Evolutionary conservation across 2,888 invertebrate species (phyloP).

Genomic region (Subacronicta megacephala): DNA sequence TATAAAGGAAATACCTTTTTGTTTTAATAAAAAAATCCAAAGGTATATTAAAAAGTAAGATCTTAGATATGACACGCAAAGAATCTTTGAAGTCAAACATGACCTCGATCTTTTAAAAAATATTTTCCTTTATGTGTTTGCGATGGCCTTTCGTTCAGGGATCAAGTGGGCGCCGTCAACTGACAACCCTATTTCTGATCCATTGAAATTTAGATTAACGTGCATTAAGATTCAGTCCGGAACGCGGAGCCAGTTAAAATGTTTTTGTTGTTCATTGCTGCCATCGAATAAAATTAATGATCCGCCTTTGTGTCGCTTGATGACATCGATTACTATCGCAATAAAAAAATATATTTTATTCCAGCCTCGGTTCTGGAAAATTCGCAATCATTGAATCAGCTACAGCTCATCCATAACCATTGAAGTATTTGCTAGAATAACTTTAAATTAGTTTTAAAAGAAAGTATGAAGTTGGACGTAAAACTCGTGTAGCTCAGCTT

Average conservation of each 20-base stretch:
- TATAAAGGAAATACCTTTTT: no score
- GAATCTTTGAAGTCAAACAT: background rate
- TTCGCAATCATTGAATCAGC: conserved; percentile 24
- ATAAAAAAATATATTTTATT: conserved; percentile 37
- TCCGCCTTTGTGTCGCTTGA: conserved; percentile 61
- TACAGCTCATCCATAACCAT: conserved; percentile 38
- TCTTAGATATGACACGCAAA: background rate
- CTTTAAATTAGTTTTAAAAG: conserved; percentile 52
- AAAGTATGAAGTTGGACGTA: conserved; percentile 39
- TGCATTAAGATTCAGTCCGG: conserved; percentile 68
- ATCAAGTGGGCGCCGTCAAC: conserved; percentile 16
- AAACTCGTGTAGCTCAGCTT: conserved; percentile 41
- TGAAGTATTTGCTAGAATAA: conserved; percentile 38
- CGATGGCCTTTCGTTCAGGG: conserved; percentile 4
- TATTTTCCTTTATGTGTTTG: background rate
- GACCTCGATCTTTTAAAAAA: background rate
- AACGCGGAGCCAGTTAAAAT: conserved; percentile 66
- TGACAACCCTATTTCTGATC: conserved; percentile 57
- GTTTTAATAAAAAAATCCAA: no score
- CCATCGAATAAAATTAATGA: conserved; percentile 67
- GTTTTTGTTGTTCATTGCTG: conserved; percentile 71
- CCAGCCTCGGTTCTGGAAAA: conserved; percentile 12
- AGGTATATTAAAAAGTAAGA: background rate
- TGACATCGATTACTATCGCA: conserved; percentile 60
- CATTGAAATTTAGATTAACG: conserved; percentile 75